Evolutionary conservation across 2,888 invertebrate genomes (phyloP).

Genomic region (Phalera bucephala): DNA sequence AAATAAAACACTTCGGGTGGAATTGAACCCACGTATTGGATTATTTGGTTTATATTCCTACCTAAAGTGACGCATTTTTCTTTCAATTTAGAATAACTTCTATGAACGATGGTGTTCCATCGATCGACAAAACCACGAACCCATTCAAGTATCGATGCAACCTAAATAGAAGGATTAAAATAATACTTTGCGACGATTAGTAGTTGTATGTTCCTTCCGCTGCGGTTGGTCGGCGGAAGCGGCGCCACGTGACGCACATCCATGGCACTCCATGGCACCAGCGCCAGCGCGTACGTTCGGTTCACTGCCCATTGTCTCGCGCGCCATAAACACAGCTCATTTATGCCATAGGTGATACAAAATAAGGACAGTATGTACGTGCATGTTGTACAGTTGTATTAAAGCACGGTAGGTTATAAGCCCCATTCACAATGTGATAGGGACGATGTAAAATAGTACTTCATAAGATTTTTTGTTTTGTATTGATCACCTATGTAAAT

Average conservation of each 20-base stretch:
- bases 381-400: slow-evolving; percentile 2
- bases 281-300: slow-evolving; percentile 41
- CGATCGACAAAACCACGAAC: no score
- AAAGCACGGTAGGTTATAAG: not conserved
- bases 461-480: no score
- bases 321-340: slow-evolving; percentile 49
- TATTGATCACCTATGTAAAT: no score
- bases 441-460: no score
- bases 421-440: slow-evolving; percentile 1
- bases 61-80: no score
- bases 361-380: slow-evolving; percentile 18
- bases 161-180: slow-evolving; percentile 14
- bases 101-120: no score
- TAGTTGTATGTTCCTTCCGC: slow-evolving; percentile 58
- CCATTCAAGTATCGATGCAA: not conserved
- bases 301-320: slow-evolving; percentile 61
- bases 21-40: no score
- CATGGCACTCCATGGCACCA: no score
- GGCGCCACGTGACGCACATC: slow-evolving; percentile 63
- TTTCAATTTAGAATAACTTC: no score
- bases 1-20: no score
- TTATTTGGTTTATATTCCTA: no score
- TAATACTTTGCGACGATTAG: slow-evolving; percentile 32
- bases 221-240: slow-evolving; percentile 54
- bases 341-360: slow-evolving; percentile 33